Base-by-base conservation (phyloP, 1,140 invertebrate genomes). In the Rhyacophila brunnea region DNA sequence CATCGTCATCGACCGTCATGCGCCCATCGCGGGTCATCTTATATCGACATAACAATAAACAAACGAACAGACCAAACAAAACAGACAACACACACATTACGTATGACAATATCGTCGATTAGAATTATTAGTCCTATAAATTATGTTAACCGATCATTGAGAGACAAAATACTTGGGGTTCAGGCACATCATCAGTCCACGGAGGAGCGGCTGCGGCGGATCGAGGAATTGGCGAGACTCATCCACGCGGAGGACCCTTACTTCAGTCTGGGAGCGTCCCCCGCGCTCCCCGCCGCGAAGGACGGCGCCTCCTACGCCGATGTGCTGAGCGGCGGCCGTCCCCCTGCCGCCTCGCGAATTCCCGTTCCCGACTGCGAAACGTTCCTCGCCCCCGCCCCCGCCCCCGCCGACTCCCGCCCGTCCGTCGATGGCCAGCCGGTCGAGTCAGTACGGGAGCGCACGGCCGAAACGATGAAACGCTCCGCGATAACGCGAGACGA, bases 231-330 rank as follows among this genome's bases (percentile, higher is more conserved):
- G 77, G 79, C 81, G 68, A 80, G 81, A 73, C 79, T 84, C 69
- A 87, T 89, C 78, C 84, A 84, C 74, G 79, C 78, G 69, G 74
- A 87, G 79, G 89, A 91, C 80, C 87, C 89, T 67, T 83, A 87
- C 83, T 86, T 81, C 81, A 77, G 80, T 66, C 62, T 67, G 70
- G 63, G 68, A 66, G 50, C 68, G 51, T 71, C 71, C 20, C 46
- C 66, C 54, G 42, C 35, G 46, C 55, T 19, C 48, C 34, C 40
- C 71, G 70, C 47, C n/a, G 40, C 11, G 13, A 34, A 67, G 67
- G 48, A 68, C 74, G 19, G 67, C 68, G 28, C 55, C 67, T 64
- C 67, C 69, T 66, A 43, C 70, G 63, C 60, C 67, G 60, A 66
- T 46, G 68, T 68, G 47, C 66, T 18, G n/a, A 68, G 79, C 58